Evolutionary conservation across 2,113 vertebrate species (phyloP).

Genomic region (Phaethornis superciliosus): DNA sequence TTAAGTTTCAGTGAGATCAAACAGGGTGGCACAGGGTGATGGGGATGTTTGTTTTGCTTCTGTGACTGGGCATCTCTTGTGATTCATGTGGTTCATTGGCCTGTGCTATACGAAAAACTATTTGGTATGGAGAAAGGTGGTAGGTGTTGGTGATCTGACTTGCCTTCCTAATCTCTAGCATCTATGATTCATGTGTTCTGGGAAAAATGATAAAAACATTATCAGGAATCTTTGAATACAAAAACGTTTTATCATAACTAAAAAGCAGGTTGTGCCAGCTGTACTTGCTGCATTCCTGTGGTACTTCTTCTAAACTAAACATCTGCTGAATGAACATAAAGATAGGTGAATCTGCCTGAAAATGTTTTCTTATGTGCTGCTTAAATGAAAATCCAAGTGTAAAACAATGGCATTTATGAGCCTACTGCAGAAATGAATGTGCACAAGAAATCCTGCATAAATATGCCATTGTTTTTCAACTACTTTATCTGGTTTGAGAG

Average conservation of each 20-base stretch:
- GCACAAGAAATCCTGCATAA: not conserved
- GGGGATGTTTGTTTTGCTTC: constrained; percentile 25
- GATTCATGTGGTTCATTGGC: not conserved
- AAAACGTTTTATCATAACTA: not conserved
- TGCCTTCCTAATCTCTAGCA: not conserved
- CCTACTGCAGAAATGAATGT: not conserved
- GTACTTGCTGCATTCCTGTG: not conserved
- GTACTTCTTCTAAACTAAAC: not conserved
- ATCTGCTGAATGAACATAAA: not conserved
- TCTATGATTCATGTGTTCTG: constrained; percentile 25
- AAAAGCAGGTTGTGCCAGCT: not conserved
- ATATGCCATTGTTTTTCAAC: not conserved
- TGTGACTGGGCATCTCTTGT: not conserved
- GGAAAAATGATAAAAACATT: not conserved
- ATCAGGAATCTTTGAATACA: constrained; percentile 6
- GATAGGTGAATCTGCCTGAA: not conserved
- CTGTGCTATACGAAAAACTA: not conserved
- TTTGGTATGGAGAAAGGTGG: not conserved
- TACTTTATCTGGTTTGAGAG: not conserved
- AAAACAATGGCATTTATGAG: not conserved
- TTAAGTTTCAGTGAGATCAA: constrained; percentile 52
- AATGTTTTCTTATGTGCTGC: not conserved
- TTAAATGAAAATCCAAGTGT: not conserved
- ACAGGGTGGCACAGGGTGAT: constrained; percentile 23
- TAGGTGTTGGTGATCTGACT: not conserved